These are phyloP conservation scores for Pogoniulus pusillus DNA, from an alignment of 2,797 vertebrate species.

Conservation along the genomic window DNA sequence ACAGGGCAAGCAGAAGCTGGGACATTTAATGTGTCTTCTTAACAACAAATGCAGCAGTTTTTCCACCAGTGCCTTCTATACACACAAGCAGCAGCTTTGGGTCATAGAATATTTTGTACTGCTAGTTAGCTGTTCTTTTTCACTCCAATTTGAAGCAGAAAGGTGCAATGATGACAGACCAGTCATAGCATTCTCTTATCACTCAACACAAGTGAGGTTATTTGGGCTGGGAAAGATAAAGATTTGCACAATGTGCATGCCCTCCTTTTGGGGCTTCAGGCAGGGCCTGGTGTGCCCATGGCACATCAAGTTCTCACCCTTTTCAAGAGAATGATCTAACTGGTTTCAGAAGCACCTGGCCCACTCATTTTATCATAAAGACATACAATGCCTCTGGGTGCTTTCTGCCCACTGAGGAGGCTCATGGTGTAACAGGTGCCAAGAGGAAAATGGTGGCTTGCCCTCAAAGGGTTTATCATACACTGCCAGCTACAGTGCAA, in stretches of 20 bases:
- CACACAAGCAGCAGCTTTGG: neutral
- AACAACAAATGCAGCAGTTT: neutral
- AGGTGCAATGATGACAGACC: neutral
- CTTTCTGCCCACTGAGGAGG: neutral
- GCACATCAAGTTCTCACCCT: neutral
- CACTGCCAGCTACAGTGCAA: neutral
- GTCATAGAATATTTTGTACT: neutral
- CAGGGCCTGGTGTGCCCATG: neutral
- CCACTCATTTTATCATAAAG: neutral
- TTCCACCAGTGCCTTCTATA: neutral
- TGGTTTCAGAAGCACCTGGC: neutral
- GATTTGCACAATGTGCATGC: neutral
- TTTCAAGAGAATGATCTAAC: neutral
- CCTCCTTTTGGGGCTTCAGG: neutral
- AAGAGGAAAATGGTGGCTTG: neutral
- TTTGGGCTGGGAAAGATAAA: neutral
- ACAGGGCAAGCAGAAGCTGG: constrained; percentile 56
- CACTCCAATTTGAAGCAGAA: neutral
- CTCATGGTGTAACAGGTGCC: neutral
- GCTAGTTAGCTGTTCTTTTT: neutral
- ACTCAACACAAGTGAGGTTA: neutral
- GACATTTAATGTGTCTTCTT: neutral
- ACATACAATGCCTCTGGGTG: neutral
- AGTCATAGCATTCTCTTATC: neutral
- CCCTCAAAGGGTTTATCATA: neutral